Percentiles rank a stretch among this genome's conserved stretches.
phyloP scores from a whole-genome alignment of 2,888 invertebrate species.

The Cheilosia grossa region DNA sequence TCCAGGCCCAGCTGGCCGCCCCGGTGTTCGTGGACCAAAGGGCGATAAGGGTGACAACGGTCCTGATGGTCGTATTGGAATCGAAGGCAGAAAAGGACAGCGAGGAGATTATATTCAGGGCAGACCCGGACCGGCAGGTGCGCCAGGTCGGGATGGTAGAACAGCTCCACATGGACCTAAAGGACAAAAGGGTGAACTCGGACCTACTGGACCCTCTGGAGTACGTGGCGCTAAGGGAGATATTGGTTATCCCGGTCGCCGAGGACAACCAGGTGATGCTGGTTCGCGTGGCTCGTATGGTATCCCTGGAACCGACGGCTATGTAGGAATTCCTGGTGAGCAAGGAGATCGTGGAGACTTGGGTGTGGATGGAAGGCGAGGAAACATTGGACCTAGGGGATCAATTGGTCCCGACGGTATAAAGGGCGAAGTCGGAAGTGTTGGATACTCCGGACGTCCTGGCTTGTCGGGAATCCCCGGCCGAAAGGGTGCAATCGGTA shows the following conservation, averaged over 20 bases:
- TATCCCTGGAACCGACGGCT: constrained; percentile 77
- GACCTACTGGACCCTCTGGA: constrained; percentile 79
- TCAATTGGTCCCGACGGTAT: constrained; percentile 78
- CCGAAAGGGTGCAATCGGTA: constrained; percentile 80
- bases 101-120: constrained; percentile 83
- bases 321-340: constrained; percentile 80
- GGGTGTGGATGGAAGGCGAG: constrained; percentile 84
- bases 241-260: constrained; percentile 83
- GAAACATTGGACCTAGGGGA: constrained; percentile 83
- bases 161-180: constrained; percentile 81
- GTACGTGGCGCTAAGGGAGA: constrained; percentile 83
- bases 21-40: constrained; percentile 85
- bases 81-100: constrained; percentile 84
- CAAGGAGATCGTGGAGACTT: constrained; percentile 85
- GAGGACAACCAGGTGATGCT: constrained; percentile 83
- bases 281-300: constrained; percentile 80
- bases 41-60: constrained; percentile 86
- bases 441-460: constrained; percentile 78
- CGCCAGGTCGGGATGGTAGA: constrained; percentile 82
- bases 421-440: constrained; percentile 80
- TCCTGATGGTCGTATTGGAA: constrained; percentile 85
- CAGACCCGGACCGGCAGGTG: constrained; percentile 78
- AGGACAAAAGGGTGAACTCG: constrained; percentile 83
- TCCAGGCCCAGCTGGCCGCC: constrained; percentile 83
- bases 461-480: constrained; percentile 78